phyloP scores from a whole-genome alignment of 2,113 vertebrate genomes.

The Tringa solitaria region DNA sequence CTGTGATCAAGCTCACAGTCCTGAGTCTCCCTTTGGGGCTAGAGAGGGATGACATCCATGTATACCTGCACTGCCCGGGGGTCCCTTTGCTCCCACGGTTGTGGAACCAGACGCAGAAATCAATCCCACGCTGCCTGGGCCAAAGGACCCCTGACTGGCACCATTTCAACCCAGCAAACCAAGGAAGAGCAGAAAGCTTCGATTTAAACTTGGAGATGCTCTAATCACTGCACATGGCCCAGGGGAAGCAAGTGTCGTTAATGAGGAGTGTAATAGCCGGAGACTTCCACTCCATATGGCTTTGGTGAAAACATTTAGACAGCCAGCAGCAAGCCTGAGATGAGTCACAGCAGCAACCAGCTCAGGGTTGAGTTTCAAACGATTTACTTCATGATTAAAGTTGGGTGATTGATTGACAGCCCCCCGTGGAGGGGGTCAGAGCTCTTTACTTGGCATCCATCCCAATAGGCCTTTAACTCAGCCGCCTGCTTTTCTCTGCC shows the following conservation, averaged over 20 bases:
- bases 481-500: not conserved
- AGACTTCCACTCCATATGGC: not conserved
- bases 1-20: not conserved
- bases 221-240: not conserved
- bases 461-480: not conserved
- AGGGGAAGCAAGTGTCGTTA: not conserved
- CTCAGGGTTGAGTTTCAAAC: not conserved
- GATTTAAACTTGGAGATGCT: not conserved
- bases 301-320: constrained; percentile 24
- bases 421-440: not conserved
- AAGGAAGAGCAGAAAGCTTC: not conserved
- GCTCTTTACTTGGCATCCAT: not conserved
- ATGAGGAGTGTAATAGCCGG: not conserved
- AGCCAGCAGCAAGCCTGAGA: not conserved
- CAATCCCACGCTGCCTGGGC: accelerated
- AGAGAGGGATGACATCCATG: accelerated
- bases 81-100: not conserved
- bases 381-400: not conserved
- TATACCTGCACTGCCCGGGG: not conserved
- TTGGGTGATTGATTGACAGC: not conserved
- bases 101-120: not conserved
- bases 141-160: not conserved
- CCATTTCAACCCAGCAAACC: not conserved
- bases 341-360: constrained; percentile 19
- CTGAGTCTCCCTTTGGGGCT: not conserved